Percentiles rank a stretch among this genome's conserved stretches.
These are phyloP conservation scores for Drosophila acutilabella DNA, from an alignment of 2,888 invertebrate genomes.

Conservation along the genomic window DNA sequence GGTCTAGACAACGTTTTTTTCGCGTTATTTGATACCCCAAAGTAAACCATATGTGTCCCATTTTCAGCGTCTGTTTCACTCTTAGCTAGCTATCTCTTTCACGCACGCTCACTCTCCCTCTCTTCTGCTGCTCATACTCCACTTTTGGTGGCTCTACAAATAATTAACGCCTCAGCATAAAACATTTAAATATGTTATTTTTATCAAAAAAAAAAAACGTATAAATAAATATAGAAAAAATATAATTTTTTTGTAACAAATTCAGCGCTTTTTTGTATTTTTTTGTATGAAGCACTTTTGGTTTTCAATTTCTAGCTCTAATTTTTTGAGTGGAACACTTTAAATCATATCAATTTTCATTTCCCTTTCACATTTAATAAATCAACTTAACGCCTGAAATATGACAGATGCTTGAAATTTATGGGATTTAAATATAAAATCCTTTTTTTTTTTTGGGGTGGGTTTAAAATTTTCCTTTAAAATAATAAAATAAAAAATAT, in stretches of 20 bases:
- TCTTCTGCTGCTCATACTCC: slow-evolving; percentile 13
- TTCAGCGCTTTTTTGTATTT: not conserved
- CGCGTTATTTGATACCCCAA: slow-evolving; percentile 54
- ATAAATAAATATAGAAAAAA: not conserved
- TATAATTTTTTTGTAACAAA: not conserved
- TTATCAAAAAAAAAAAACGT: not conserved
- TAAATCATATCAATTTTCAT: not conserved
- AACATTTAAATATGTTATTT: slow-evolving; percentile 2
- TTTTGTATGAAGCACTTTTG: not conserved
- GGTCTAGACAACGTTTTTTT: slow-evolving; percentile 43
- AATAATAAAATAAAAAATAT: not conserved
- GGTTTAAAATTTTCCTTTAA: too few species aligned
- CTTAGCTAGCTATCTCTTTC: not conserved
- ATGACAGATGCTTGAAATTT: too few species aligned
- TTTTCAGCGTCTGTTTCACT: slow-evolving; percentile 25
- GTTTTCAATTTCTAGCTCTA: not conserved
- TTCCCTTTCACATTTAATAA: not conserved
- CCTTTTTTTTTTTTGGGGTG: too few species aligned
- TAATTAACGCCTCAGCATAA: slow-evolving; percentile 35
- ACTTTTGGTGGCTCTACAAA: slow-evolving; percentile 24
- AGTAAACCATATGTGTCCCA: slow-evolving; percentile 49
- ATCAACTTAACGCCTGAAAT: too few species aligned
- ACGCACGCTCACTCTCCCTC: not conserved
- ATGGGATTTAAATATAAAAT: too few species aligned
- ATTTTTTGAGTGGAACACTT: not conserved